Evolutionary conservation across 2,113 vertebrate genomes (phyloP), one percentile per base, ranked within the genome.

Genomic region (Eleginops maclovinus): DNA sequence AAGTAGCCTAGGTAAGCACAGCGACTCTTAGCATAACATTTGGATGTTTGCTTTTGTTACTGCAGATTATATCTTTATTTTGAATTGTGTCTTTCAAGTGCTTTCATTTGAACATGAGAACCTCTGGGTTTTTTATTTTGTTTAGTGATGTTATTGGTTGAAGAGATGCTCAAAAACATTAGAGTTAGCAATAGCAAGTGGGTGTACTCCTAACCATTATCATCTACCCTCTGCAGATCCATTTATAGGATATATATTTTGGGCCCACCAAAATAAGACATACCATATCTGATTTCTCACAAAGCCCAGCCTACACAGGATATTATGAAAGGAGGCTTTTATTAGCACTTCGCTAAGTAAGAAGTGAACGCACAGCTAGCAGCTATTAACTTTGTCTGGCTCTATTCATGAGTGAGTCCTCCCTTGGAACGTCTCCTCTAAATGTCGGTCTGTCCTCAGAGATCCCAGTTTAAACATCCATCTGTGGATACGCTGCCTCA

Each of bases 361-460:
- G 72, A 61, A 43, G 66, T 43, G 40, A 72, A 66, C 64, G 55
- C 77, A 72, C 47, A 59, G 74, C 84, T 88, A 82, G 73, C 61
- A 60, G 87, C 83, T 82, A 87, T 81, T 86, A 87, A 82, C 87
- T 79, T 83, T 87, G 85, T 85, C 75, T 81, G 53, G 43, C 67
- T 86, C 26, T 50, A 60, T 73, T 80, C 78, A 78, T 60, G 66
- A 59, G 59, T 31, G 7, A 67, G 62, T 75, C 74, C 50, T 72
- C 78, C 81, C 72, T 69, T 75, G 65, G 83, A 87, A 82, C 22
- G 24, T 89, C 89, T 81, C 88, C 78, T 88, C 87, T 89, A 89
- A 91, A 93, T 86, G 90, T 89, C 83, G 92, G 82, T 79, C 50
- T 85, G 84, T 88, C 87, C 92, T 92, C 71, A 72, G 86, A 92